A percentile compares a stretch with the other conserved stretches of the same genome.
Evolutionary conservation across 2,797 vertebrate genomes (phyloP).

Genomic region (Scomberomorus guttatus): DNA sequence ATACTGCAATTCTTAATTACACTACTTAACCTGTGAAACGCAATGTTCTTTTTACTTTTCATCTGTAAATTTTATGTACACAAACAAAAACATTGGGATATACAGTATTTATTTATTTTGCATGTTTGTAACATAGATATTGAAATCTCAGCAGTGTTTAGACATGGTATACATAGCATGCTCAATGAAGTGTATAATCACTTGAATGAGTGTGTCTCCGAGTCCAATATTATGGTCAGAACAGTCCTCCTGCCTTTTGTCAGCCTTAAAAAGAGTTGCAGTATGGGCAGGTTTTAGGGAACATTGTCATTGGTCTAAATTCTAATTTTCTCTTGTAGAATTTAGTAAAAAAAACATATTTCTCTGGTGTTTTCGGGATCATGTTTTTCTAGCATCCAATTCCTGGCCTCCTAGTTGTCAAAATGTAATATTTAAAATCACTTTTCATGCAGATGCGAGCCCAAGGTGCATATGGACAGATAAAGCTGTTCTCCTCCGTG

Average conservation of each 20-base stretch:
- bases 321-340: not conserved
- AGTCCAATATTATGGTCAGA: not conserved
- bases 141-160: not conserved
- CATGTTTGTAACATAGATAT: not conserved
- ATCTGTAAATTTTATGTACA: not conserved
- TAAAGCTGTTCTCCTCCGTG: slow-evolving; percentile 51
- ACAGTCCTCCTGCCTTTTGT: not conserved
- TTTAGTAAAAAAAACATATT: not conserved
- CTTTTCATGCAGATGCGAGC: slow-evolving; percentile 51
- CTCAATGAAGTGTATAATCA: slow-evolving; percentile 4
- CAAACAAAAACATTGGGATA: not conserved
- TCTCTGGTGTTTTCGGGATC: not conserved
- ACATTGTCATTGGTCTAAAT: not conserved
- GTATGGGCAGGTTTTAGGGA: not conserved
- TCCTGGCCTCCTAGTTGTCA: slow-evolving; percentile 7
- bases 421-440: slow-evolving; percentile 47
- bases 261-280: not conserved
- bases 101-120: not conserved
- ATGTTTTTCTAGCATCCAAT: slow-evolving; percentile 5
- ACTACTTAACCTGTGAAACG: not conserved
- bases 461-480: slow-evolving; percentile 64
- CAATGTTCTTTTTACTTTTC: not conserved
- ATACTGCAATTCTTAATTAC: not conserved
- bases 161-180: too few species aligned
- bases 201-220: slow-evolving; percentile 2